These are phyloP conservation scores for Stenolophus ochropezus DNA, from an alignment of 2,888 invertebrate genomes.

Conservation along the genomic window DNA sequence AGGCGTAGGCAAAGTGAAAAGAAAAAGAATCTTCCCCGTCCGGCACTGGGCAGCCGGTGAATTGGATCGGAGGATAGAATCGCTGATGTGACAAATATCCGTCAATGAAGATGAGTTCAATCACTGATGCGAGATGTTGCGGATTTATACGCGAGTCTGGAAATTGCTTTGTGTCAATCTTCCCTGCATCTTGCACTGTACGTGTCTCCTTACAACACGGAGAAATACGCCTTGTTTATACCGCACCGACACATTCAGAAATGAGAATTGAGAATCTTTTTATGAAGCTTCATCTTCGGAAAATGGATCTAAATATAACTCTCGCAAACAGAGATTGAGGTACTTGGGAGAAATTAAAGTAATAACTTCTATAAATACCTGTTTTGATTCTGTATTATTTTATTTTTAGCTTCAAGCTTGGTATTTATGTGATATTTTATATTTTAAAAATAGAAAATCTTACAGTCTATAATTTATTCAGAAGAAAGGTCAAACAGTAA, in stretches of 20 bases:
- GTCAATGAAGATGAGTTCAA: conserved; percentile 36
- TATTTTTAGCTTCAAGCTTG: neutral
- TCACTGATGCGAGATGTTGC: conserved; percentile 34
- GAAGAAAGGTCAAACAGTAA: neutral
- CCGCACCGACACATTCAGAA: no score
- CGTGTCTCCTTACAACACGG: no score
- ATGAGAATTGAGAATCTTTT: no score
- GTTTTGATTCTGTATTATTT: neutral
- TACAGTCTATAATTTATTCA: neutral
- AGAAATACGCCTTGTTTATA: no score
- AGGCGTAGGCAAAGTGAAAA: neutral
- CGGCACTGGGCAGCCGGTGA: conserved; percentile 6
- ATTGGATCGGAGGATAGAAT: conserved; percentile 21
- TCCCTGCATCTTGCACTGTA: neutral
- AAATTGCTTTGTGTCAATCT: conserved; percentile 41
- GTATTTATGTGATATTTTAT: neutral
- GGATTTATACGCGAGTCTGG: conserved; percentile 21
- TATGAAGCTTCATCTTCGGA: no score
- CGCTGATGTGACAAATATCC: conserved; percentile 40
- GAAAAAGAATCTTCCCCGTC: neutral
- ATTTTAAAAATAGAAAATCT: neutral
- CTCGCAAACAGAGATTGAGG: no score
- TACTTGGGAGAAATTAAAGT: neutral
- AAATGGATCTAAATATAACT: no score
- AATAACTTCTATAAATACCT: neutral